phyloP scores from a whole-genome alignment of 2,888 invertebrate species.

The Pseudococcus jackbeardsleyi region DNA sequence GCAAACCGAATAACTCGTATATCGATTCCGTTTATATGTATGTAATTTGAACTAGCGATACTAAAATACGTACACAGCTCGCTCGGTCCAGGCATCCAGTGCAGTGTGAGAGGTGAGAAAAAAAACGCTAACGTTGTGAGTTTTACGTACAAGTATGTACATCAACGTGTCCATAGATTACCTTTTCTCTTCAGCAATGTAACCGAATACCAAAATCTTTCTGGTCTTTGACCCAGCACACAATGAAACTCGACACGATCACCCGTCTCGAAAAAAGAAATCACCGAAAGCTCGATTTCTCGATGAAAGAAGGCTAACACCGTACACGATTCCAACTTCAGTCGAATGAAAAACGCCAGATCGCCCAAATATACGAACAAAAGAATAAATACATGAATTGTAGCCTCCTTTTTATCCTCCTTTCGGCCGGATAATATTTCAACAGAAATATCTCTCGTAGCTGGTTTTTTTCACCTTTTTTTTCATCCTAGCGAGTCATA shows the following conservation, averaged over 20 bases:
- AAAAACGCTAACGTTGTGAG: background rate
- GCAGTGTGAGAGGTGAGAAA: background rate
- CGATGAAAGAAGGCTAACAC: background rate
- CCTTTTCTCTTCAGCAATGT: background rate
- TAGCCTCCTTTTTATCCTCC: background rate
- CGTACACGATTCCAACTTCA: background rate
- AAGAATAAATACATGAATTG: background rate
- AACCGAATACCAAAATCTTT: background rate
- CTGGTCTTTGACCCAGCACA: conserved; percentile 5
- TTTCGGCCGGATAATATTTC: background rate
- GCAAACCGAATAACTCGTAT: conserved; percentile 19
- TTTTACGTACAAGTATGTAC: background rate
- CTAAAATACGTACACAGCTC: conserved; percentile 2
- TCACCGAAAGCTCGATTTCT: conserved; percentile 7
- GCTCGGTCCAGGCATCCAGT: too few species aligned
- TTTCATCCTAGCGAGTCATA: background rate
- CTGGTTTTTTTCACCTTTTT: background rate
- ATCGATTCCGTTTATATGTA: conserved; percentile 31
- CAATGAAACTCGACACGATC: conserved; percentile 1
- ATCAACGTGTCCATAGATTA: background rate
- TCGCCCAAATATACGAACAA: conserved; percentile 1
- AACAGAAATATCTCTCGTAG: background rate
- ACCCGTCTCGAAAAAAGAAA: background rate
- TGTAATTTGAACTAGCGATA: conserved; percentile 36
- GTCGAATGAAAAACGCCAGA: conserved; percentile 1